Conservation (phyloP, 2,797 vertebrate species). For the Amblyraja radiata region DNA sequence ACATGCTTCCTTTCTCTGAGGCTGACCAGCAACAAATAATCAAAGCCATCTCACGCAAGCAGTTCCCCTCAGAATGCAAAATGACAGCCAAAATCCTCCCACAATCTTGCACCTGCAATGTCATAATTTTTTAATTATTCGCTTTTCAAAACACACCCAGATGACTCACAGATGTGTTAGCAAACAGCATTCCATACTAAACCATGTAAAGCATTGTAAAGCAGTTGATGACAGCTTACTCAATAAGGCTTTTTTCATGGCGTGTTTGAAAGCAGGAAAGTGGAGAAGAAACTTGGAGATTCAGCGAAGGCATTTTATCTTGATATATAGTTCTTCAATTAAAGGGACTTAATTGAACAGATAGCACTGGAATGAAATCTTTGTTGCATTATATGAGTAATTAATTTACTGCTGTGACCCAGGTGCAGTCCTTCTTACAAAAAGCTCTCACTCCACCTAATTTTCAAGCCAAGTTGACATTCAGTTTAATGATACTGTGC, state of each 20-base stretch:
- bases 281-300: background rate
- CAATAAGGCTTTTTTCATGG: background rate
- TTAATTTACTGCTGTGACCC: background rate
- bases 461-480: background rate
- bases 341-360: background rate
- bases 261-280: background rate
- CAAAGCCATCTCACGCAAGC: background rate
- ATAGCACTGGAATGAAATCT: background rate
- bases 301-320: background rate
- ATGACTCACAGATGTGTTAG: too few relatives aligned
- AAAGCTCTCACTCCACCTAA: background rate
- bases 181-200: background rate
- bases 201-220: background rate
- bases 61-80: background rate
- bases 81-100: background rate
- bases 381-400: background rate
- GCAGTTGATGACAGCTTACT: background rate
- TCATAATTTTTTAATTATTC: background rate
- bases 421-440: background rate
- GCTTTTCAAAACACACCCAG: background rate
- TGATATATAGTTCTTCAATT: background rate
- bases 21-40: background rate
- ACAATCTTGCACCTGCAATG: background rate
- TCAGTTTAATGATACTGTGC: background rate
- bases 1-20: background rate